Evolutionary conservation across 2,888 invertebrate genomes (phyloP), one percentile per base, ranked within the genome.

Genomic region (Eurytoma californica): DNA sequence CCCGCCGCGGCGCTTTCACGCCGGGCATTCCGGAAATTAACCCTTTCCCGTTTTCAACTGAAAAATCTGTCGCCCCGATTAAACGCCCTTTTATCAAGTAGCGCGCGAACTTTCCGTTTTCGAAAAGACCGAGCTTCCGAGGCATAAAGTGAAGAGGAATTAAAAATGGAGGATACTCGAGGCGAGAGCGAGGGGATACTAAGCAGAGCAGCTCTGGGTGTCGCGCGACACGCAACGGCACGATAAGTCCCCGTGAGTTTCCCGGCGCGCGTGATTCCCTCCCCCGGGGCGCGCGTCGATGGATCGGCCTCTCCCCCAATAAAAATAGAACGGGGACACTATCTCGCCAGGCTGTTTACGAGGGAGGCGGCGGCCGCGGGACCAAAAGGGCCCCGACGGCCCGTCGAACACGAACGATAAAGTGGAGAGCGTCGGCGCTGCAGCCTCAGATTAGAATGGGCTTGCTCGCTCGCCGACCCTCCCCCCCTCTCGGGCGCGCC

Each of bases 381-480:
- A 24, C 18, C 28, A 67, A 70, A 70, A 20, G 39, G 72, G 58
- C 63, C 39, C 58, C 57, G 20, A 30, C 68, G 24, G 24, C 47
- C 30, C 20, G 30, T 47, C 20, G 53, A 72, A 65, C 24, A 51
- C 39, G 51, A 70, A 39, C 72, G 72, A 77, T 77, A 72, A 77
- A 77, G 72, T 47, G 77, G 60, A 77, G 60, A 77, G 77, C 39
- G 72, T 24, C 66, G 72, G 63, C 30, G 47, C n/a, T n/a, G n/a
- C 53, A 55, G n/a, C 39, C 66, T 58, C 7, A 72, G 76, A 82
- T 82, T 82, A 82, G 82, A 65, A 63, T 77, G 79, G 79, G 80
- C 80, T 82, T 68, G 79, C 77, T 69, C 76, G 80, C 80, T 82
- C 72, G 79, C 77, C 73, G 74, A 72, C 53, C 60, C 28, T 74